These are phyloP conservation scores for Pterocles orientalis DNA, from an alignment of 2,113 vertebrate genomes.

Conservation along the genomic window DNA sequence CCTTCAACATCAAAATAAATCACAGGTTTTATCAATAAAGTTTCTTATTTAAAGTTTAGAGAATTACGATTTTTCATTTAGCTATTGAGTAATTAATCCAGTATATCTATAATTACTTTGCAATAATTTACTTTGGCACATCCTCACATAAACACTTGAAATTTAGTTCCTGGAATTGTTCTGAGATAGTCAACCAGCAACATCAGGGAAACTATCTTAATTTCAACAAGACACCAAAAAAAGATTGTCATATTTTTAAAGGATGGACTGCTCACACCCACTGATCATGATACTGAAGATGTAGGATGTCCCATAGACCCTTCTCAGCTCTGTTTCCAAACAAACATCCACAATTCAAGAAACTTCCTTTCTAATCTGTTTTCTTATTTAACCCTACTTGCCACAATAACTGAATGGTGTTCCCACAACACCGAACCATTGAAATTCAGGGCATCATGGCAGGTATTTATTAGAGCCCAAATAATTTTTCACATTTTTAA, in stretches of 20 bases:
- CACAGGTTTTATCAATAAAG: not conserved
- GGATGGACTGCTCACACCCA: not conserved
- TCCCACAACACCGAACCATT: not conserved
- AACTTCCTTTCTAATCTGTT: not conserved
- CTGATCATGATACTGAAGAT: not conserved
- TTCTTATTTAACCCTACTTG: not conserved
- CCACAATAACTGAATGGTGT: not conserved
- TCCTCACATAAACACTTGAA: not conserved
- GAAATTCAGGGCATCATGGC: not conserved
- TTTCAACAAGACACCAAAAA: not conserved
- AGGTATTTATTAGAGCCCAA: not conserved
- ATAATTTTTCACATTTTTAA: not conserved
- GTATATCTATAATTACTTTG: not conserved
- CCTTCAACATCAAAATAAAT: not conserved
- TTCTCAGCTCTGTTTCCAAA: not conserved
- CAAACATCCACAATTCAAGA: not conserved
- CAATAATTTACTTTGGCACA: not conserved
- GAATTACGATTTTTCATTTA: not conserved
- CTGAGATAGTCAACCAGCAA: not conserved
- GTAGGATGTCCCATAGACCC: fast-evolving
- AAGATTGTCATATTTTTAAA: not conserved
- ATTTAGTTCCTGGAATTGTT: not conserved
- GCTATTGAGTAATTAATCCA: not conserved
- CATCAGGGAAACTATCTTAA: not conserved
- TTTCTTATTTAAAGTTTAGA: not conserved